phyloP scores from a whole-genome alignment of 1,140 invertebrate genomes.

The Panagrolaimus sp. region DNA sequence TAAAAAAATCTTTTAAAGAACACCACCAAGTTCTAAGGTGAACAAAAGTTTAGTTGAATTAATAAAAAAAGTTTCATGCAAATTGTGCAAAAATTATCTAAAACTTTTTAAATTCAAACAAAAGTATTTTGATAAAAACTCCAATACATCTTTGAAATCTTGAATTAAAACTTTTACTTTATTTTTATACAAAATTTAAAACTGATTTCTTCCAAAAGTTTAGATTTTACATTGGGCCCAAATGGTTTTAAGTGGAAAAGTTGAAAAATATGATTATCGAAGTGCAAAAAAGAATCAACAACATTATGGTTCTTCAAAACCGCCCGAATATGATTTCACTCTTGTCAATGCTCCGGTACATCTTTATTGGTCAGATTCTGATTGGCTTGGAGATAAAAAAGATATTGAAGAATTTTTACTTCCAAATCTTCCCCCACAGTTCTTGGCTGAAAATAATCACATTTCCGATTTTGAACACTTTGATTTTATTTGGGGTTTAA shows the following conservation, averaged over 20 bases:
- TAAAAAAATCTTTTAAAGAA: too few relatives aligned
- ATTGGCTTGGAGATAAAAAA: conserved; percentile 25
- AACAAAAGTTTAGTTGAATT: too few relatives aligned
- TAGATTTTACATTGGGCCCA: conserved; percentile 25
- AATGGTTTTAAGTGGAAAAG: conserved; percentile 18
- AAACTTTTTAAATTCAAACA: too few relatives aligned
- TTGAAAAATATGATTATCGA: conserved; percentile 26
- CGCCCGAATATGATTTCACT: conserved; percentile 24
- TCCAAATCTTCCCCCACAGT: conserved; percentile 21
- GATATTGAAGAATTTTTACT: conserved; percentile 22
- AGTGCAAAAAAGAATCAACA: conserved; percentile 15
- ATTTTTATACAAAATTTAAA: too few relatives aligned
- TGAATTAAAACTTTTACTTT: not conserved
- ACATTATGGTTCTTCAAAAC: conserved; percentile 20
- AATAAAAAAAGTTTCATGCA: too few relatives aligned
- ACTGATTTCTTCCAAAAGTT: too few relatives aligned
- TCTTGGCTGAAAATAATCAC: conserved; percentile 17
- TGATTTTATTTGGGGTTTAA: conserved; percentile 50
- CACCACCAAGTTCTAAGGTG: too few relatives aligned
- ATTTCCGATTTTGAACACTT: conserved; percentile 49
- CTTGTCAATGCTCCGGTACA: conserved; percentile 8
- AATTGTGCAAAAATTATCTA: too few relatives aligned
- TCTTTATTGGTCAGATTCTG: conserved; percentile 20
- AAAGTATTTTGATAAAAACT: too few relatives aligned
- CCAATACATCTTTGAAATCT: too few relatives aligned